Percentiles rank a stretch among this genome's conserved stretches.
phyloP scores from a whole-genome alignment of 2,888 invertebrate species.

The Nymphalis urticae region DNA sequence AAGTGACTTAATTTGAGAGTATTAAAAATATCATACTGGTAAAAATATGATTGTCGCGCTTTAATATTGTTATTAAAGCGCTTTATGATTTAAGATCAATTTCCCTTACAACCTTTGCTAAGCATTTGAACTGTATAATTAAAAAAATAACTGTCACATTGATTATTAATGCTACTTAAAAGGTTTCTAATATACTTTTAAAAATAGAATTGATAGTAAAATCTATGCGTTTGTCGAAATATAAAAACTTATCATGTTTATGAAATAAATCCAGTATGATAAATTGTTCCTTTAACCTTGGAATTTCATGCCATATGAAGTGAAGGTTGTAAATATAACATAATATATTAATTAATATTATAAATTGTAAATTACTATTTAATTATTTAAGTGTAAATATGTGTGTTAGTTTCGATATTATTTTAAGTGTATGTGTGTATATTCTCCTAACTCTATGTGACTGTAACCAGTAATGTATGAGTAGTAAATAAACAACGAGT shows the following conservation, averaged over 20 bases:
- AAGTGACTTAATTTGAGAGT: slow-evolving; percentile 22
- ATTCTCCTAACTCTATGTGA: slow-evolving; percentile 55
- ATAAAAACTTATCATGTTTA: too few relatives aligned
- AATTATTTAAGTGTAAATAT: slow-evolving; percentile 49
- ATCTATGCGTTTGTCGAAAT: background rate
- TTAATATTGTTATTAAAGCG: too few relatives aligned
- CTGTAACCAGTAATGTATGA: slow-evolving; percentile 52
- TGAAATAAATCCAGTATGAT: slow-evolving; percentile 16
- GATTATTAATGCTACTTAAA: too few relatives aligned
- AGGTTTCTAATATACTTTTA: background rate
- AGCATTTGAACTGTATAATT: too few relatives aligned
- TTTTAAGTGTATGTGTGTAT: slow-evolving; percentile 55
- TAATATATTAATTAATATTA: slow-evolving; percentile 40
- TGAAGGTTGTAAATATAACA: slow-evolving; percentile 53
- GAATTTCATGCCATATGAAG: slow-evolving; percentile 3
- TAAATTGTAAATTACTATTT: slow-evolving; percentile 55
- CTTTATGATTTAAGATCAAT: too few relatives aligned
- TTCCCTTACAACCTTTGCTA: too few relatives aligned
- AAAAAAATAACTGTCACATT: too few relatives aligned
- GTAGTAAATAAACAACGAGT: slow-evolving; percentile 70
- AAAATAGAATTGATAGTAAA: background rate
- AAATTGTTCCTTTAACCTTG: slow-evolving; percentile 52
- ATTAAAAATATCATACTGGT: slow-evolving; percentile 36
- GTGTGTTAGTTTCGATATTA: slow-evolving; percentile 43
- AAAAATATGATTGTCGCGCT: too few relatives aligned